phyloP scores from a whole-genome alignment of 2,797 vertebrate species.

The Mycteria americana region DNA sequence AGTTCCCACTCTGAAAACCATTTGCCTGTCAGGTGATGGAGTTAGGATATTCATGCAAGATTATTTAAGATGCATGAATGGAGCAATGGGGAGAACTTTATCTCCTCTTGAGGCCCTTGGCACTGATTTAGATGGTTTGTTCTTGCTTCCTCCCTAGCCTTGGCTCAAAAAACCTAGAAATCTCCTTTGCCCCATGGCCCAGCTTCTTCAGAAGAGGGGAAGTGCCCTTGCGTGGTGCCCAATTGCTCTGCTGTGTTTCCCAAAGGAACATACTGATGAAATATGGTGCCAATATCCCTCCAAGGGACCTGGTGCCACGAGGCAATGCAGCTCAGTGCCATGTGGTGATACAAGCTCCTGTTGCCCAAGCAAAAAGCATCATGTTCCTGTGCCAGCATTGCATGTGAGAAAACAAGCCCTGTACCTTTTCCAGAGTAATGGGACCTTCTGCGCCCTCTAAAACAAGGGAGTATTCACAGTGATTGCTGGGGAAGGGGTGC shows the following conservation, averaged over 20 bases:
- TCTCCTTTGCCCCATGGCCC: not conserved
- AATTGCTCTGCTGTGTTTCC: not conserved
- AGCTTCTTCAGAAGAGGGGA: not conserved
- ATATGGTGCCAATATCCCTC: not conserved
- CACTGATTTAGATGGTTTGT: not conserved
- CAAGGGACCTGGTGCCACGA: not conserved
- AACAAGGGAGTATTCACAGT: not conserved
- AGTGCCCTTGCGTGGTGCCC: not conserved
- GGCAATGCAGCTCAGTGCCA: not conserved
- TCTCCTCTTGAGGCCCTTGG: not conserved
- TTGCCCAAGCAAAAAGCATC: accelerated
- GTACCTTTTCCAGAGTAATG: not conserved
- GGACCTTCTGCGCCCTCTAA: not conserved
- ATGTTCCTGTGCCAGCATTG: accelerated
- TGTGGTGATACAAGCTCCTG: not conserved
- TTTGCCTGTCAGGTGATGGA: not conserved
- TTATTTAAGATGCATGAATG: not conserved
- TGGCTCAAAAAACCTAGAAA: not conserved
- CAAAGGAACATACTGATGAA: not conserved
- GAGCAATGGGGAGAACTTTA: not conserved
- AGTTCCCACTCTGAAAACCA: not conserved
- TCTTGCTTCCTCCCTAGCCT: not conserved
- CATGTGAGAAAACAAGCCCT: not conserved
- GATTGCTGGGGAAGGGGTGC: not conserved
- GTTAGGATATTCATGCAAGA: not conserved